Evolutionary conservation across 2,888 invertebrate genomes (phyloP), one percentile per base, ranked within the genome.

Genomic region (Catocala fraxini): DNA sequence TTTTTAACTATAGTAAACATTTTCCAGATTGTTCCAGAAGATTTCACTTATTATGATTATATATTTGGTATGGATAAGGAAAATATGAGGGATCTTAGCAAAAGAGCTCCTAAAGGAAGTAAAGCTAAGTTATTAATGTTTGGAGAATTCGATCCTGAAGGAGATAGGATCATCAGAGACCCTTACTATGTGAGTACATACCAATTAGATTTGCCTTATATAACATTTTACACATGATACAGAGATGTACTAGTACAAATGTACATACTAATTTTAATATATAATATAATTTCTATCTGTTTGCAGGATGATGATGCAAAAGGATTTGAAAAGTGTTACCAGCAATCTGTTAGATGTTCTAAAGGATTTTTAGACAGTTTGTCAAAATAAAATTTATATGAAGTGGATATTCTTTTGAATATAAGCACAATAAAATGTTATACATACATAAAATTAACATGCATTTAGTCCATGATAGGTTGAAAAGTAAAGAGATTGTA

Each of bases 11-110:
- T 3, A 25, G 25, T 25, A 25, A 51, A 62, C 46, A 60, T 11
- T 59, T 93, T 94, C 12, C 85, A 98, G 97, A 95, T 99, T 51
- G 95, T 90, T 6, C 82, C 94, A 46, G 94, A 95, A 13, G 99
- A 99, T 85, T 99, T 98, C 80, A 86, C 94, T 9, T 92, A 95
- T 10, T 99, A 97, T 88, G 97, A 99, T 89, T 98, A 96, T 86
- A 98, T 99, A 77, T 98, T 99, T 93, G 99, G 99, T 6, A 99
- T 99, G 99, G 99, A 99, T 87, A 95, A 97, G 59, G 96, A 96
- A 11, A 99, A 99, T 85, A 98, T 99, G 91, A 88, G 86, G 6
- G 96, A 96, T 73, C 89, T 98, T 58, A 95, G 95, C 42, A 89
- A 90, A 35, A 90, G 95, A 75, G 96, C 96, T 41, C 97, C 97